A percentile compares a stretch with the other conserved stretches of the same genome.
Conservation (phyloP, 2,888 invertebrate genomes). For the Acleris sparsana region DNA sequence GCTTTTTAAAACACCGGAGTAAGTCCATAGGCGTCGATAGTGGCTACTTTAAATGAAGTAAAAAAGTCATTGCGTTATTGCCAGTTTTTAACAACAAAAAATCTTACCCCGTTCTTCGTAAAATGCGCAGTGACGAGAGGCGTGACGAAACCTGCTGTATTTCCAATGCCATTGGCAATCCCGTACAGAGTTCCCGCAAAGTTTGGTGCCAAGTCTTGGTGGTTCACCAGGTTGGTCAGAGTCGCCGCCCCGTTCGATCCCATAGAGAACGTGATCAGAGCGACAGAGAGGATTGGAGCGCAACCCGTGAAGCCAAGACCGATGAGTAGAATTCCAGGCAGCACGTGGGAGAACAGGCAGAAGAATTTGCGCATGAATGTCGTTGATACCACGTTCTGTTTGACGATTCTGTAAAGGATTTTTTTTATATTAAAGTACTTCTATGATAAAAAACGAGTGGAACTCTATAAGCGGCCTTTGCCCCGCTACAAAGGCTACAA, state of each 20-base stretch:
- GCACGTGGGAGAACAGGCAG: conserved; percentile 84
- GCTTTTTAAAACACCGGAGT: no score
- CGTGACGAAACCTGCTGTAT: conserved; percentile 88
- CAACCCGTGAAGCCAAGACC: conserved; percentile 85
- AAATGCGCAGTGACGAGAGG: conserved; percentile 88
- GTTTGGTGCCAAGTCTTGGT: conserved; percentile 90
- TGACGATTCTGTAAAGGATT: conserved; percentile 70
- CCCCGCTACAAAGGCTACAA: no score
- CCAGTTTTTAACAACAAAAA: no score
- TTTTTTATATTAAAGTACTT: no score
- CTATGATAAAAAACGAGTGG: no score
- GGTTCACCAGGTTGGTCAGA: conserved; percentile 84
- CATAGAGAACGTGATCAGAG: conserved; percentile 86
- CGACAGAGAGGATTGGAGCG: conserved; percentile 85
- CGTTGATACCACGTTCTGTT: conserved; percentile 71
- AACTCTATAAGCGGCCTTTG: no score
- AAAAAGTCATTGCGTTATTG: no score
- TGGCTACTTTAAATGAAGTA: no score
- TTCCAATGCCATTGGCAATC: conserved; percentile 89
- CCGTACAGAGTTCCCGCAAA: conserved; percentile 90
- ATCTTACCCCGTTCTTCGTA: conserved; percentile 81
- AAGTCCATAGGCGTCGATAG: no score
- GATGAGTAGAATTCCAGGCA: conserved; percentile 80
- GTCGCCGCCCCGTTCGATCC: conserved; percentile 87
- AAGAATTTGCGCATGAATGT: conserved; percentile 86